Percentiles rank a stretch among this genome's conserved stretches.
Conservation (phyloP, 2,888 invertebrate species). For the Drosophila siamana region DNA sequence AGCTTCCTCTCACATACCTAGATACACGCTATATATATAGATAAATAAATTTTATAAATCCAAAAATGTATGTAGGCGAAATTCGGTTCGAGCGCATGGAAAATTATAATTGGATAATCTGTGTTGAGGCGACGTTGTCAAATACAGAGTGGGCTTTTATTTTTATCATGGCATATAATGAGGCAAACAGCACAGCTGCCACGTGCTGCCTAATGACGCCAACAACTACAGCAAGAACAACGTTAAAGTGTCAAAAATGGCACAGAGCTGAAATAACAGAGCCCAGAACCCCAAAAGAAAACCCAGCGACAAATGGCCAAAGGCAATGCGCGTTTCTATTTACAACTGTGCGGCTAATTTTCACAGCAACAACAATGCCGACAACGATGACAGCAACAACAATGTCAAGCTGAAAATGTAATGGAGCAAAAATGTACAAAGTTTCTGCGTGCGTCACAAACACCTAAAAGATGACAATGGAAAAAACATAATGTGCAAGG, state of each 20-base stretch:
- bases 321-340: slow-evolving; percentile 63
- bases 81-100: slow-evolving; percentile 22
- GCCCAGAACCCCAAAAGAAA: slow-evolving; percentile 21
- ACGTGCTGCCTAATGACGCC: slow-evolving; percentile 56
- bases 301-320: slow-evolving; percentile 43
- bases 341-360: slow-evolving; percentile 68
- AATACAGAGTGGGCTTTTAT: slow-evolving; percentile 34
- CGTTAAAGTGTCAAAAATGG: slow-evolving; percentile 70
- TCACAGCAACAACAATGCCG: slow-evolving; percentile 24
- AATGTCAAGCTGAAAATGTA: slow-evolving; percentile 33
- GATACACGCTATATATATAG: background rate
- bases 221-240: slow-evolving; percentile 28
- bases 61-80: slow-evolving; percentile 14
- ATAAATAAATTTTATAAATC: slow-evolving; percentile 4
- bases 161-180: slow-evolving; percentile 62
- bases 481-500: slow-evolving; percentile 16
- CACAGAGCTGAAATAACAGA: slow-evolving; percentile 45
- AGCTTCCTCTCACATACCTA: too few relatives aligned
- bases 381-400: slow-evolving; percentile 28
- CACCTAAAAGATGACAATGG: slow-evolving; percentile 26
- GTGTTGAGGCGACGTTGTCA: slow-evolving; percentile 15
- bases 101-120: slow-evolving; percentile 68
- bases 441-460: slow-evolving; percentile 47
- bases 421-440: slow-evolving; percentile 42
- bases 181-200: slow-evolving; percentile 51